A percentile compares a stretch with the other conserved stretches of the same genome.
These are phyloP conservation scores for Eristalis intricaria DNA, from an alignment of 2,888 invertebrate genomes.

Conservation along the genomic window DNA sequence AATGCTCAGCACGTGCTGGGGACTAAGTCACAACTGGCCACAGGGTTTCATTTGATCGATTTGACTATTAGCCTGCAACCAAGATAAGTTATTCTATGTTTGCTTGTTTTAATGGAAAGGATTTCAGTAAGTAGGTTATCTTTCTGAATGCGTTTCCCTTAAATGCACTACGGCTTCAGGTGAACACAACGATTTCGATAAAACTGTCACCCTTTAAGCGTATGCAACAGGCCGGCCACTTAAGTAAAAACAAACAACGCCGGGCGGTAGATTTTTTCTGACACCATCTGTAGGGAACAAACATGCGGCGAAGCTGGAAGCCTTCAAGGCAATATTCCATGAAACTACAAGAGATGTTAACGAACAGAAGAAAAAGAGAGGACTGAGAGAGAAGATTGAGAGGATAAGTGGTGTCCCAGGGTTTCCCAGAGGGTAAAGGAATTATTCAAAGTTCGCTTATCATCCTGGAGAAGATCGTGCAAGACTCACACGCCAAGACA, in stretches of 20 bases:
- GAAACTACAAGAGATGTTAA: background rate
- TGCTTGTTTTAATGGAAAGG: background rate
- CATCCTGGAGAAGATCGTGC: too few species aligned
- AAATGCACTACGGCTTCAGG: too few species aligned
- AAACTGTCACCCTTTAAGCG: too few species aligned
- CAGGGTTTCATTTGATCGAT: background rate
- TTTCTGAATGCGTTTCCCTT: background rate
- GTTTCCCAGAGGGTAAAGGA: too few species aligned
- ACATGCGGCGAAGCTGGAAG: background rate
- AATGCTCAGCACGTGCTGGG: background rate
- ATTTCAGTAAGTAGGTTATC: background rate
- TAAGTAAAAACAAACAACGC: too few species aligned
- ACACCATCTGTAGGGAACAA: too few species aligned
- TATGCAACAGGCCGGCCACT: too few species aligned
- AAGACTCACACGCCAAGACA: too few species aligned
- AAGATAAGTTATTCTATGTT: background rate
- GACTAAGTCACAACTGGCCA: background rate
- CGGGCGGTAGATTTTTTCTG: too few species aligned
- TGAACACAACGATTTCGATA: too few species aligned
- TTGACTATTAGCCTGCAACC: background rate
- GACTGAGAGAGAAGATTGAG: background rate
- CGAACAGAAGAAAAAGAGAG: background rate
- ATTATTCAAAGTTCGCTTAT: too few species aligned
- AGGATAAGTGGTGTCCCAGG: too few species aligned
- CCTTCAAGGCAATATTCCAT: background rate